A percentile compares a stretch with the other conserved stretches of the same genome.
These are phyloP conservation scores for Meghimatium bilineatum DNA, from an alignment of 2,888 invertebrate genomes.

Conservation along the genomic window DNA sequence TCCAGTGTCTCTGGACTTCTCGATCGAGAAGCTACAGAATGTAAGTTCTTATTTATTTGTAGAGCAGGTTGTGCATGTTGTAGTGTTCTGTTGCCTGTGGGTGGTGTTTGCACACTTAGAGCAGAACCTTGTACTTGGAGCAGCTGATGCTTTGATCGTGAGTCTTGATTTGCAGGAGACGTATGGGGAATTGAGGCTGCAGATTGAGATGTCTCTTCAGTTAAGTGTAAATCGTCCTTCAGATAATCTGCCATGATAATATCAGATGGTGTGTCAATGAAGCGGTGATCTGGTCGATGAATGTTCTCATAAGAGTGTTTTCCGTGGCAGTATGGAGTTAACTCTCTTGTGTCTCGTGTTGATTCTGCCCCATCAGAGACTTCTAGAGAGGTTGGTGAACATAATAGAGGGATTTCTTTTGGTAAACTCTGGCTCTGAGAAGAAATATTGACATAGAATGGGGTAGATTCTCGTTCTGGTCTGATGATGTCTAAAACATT, in stretches of 20 bases:
- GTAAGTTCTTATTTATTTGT: too few relatives aligned
- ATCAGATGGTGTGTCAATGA: background rate
- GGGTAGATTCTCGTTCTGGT: background rate
- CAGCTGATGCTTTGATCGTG: background rate
- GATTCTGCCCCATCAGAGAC: background rate
- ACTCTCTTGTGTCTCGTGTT: background rate
- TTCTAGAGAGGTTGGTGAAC: background rate
- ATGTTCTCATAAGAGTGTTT: conserved; percentile 3
- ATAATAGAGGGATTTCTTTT: background rate
- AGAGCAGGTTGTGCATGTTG: background rate
- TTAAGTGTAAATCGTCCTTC: background rate
- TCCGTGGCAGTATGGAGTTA: background rate
- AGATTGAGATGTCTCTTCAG: too few relatives aligned
- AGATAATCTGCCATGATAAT: background rate
- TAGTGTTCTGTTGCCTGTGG: background rate
- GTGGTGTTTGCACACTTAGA: background rate
- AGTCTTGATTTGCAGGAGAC: background rate
- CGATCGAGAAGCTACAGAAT: background rate
- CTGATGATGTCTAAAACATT: background rate
- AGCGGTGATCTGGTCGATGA: conserved; percentile 20
- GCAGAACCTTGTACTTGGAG: background rate
- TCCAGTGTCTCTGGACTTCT: background rate
- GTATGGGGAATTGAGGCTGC: too few relatives aligned
- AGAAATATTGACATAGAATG: background rate
- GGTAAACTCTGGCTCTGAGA: background rate